phyloP scores from a whole-genome alignment of 1,140 invertebrate genomes.

The Doryteuthis pealeii region DNA sequence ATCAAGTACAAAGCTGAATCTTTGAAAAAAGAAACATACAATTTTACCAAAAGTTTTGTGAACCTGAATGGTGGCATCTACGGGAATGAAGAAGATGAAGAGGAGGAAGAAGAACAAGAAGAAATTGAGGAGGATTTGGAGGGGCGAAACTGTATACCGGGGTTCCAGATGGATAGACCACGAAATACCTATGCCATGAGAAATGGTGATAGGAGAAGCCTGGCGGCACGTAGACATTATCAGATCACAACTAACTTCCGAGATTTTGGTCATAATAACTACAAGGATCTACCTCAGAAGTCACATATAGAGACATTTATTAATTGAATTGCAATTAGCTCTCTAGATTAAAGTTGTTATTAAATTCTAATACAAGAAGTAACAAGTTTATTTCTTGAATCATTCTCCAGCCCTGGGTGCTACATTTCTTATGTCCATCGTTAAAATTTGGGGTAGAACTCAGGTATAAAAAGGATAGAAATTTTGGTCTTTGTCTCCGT shows the following conservation, averaged over 20 bases:
- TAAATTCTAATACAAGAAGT: too few relatives aligned
- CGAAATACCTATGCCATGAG: too few relatives aligned
- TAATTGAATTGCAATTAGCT: background rate
- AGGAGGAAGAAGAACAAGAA: background rate
- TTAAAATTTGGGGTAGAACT: too few relatives aligned
- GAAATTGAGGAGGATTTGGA: background rate
- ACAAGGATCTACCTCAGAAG: background rate
- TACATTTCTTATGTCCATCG: too few relatives aligned
- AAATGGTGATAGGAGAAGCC: background rate
- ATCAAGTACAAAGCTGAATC: background rate
- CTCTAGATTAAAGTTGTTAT: too few relatives aligned
- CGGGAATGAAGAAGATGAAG: background rate
- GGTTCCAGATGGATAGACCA: too few relatives aligned
- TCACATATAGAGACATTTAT: slow-evolving; percentile 4
- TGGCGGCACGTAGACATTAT: background rate
- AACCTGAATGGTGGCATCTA: background rate
- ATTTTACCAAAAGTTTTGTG: slow-evolving; percentile 4
- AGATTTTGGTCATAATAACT: background rate
- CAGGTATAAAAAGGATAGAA: too few relatives aligned
- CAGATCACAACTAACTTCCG: background rate
- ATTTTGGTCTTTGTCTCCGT: too few relatives aligned
- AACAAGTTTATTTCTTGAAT: too few relatives aligned
- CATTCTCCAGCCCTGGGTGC: too few relatives aligned
- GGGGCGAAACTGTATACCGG: too few relatives aligned
- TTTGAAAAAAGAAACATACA: background rate